Conservation (phyloP, 1,140 invertebrate species). For the Calliopsis andreniformis region DNA sequence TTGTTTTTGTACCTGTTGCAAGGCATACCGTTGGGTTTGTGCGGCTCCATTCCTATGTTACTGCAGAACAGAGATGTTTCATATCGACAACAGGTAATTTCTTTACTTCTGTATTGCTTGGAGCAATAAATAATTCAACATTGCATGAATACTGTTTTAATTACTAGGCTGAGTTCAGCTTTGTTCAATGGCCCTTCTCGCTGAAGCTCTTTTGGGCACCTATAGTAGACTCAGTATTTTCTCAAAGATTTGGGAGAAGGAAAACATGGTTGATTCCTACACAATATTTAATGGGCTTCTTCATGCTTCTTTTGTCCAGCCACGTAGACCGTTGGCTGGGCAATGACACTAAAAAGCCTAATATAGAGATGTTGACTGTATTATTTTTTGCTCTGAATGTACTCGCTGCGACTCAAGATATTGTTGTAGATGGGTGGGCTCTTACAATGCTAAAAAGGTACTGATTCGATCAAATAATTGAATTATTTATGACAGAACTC, state of each 20-base stretch:
- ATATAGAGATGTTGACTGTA: conserved; percentile 90
- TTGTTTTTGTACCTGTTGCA: conserved; percentile 97
- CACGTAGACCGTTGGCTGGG: conserved; percentile 90
- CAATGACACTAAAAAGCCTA: conserved; percentile 84
- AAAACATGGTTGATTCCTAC: conserved; percentile 99
- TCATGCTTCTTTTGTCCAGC: conserved; percentile 92
- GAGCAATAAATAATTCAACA: not conserved
- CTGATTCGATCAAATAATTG: not conserved
- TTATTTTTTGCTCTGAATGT: conserved; percentile 97
- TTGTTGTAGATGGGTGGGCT: conserved; percentile 99
- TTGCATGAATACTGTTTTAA: not conserved
- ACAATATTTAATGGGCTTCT: conserved; percentile 91
- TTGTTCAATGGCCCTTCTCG: conserved; percentile 99
- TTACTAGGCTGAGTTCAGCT: conserved; percentile 96
- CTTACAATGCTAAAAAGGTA: conserved; percentile 97
- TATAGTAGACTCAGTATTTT: conserved; percentile 96
- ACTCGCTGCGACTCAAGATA: conserved; percentile 99
- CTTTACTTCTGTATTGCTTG: no score
- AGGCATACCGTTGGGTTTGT: conserved; percentile 97
- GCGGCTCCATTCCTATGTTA: conserved; percentile 96
- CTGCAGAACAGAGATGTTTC: conserved; percentile 94
- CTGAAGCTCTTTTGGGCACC: conserved; percentile 99
- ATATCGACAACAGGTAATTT: conserved; percentile 89
- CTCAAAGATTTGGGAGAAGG: conserved; percentile 91
- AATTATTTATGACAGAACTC: not conserved